These are phyloP conservation scores for Eudyptes chrysolophus DNA, from an alignment of 2,113 vertebrate genomes.

Conservation along the genomic window DNA sequence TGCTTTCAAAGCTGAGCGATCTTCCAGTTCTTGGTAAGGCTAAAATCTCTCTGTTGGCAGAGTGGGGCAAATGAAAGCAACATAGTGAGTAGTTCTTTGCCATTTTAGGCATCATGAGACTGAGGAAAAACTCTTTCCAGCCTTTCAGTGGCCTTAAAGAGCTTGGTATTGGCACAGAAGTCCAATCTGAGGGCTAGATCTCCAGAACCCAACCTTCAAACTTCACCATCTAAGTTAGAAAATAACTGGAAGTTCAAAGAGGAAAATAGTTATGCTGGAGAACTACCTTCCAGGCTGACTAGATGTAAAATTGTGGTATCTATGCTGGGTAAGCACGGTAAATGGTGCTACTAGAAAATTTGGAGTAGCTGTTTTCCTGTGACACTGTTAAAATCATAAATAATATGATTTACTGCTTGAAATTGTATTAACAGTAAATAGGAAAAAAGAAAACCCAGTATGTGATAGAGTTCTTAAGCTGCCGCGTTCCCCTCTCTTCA, in stretches of 20 bases:
- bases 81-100: background rate
- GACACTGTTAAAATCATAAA: background rate
- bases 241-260: background rate
- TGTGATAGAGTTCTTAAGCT: background rate
- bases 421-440: background rate
- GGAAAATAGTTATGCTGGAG: background rate
- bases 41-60: background rate
- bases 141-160: background rate
- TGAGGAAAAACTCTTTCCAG: background rate
- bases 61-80: background rate
- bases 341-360: background rate
- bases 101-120: background rate
- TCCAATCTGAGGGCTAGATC: background rate
- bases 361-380: background rate
- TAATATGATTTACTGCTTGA: background rate
- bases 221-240: background rate
- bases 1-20: background rate
- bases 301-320: background rate
- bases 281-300: background rate
- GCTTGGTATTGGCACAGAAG: background rate
- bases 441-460: no score
- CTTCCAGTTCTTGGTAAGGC: background rate
- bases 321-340: background rate
- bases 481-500: background rate
- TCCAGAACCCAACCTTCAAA: background rate